Conservation (phyloP, 2,888 invertebrate genomes). For the Torymus tubicola region DNA sequence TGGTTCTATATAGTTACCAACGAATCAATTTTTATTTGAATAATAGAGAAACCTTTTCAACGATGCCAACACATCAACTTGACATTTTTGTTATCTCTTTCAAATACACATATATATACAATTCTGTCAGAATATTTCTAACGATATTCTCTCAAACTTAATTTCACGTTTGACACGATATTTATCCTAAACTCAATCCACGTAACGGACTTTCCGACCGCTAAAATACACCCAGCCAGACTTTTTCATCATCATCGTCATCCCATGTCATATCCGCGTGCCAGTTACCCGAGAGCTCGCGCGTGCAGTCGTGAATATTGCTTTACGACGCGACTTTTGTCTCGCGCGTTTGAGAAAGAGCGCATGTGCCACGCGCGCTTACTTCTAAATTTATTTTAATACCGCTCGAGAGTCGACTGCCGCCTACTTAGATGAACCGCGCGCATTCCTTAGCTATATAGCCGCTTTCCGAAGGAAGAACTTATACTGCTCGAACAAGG, state of each 20-base stretch:
- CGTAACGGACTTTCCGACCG: too few species aligned
- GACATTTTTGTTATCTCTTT: too few species aligned
- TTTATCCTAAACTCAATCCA: too few species aligned
- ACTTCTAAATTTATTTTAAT: slow-evolving; percentile 49
- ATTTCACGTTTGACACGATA: too few species aligned
- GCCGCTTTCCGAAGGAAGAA: not conserved
- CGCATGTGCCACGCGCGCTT: not conserved
- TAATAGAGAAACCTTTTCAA: too few species aligned
- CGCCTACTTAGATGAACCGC: slow-evolving; percentile 12
- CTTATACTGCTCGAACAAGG: not conserved
- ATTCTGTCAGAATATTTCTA: too few species aligned
- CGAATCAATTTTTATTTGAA: too few species aligned
- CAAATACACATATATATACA: too few species aligned
- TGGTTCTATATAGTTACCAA: too few species aligned
- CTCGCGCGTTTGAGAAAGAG: slow-evolving; percentile 11
- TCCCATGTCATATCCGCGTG: not conserved
- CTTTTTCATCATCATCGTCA: not conserved
- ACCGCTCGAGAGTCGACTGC: slow-evolving; percentile 20
- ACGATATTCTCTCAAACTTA: too few species aligned
- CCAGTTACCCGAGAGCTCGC: not conserved
- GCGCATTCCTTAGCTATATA: not conserved
- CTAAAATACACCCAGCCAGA: too few species aligned
- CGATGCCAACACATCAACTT: too few species aligned
- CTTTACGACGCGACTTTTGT: slow-evolving; percentile 41
- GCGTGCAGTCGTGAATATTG: slow-evolving; percentile 30